Percentiles rank a stretch among this genome's conserved stretches.
These are phyloP conservation scores for Elaphurus davidianus DNA, from an alignment of 2,113 vertebrate genomes.

Conservation along the genomic window DNA sequence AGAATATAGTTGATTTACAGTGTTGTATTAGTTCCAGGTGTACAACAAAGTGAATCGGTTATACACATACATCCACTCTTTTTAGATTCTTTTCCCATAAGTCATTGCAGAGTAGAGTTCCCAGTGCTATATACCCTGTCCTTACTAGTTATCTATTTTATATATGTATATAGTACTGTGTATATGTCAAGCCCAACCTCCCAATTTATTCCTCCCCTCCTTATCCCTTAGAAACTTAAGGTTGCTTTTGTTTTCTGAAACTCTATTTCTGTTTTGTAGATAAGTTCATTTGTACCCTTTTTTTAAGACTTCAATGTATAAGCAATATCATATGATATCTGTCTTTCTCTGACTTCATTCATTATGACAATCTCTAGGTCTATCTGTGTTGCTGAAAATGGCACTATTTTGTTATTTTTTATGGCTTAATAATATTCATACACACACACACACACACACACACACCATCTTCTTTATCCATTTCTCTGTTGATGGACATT, in stretches of 20 bases:
- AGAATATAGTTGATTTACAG: neutral
- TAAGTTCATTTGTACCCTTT: neutral
- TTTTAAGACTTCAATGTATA: neutral
- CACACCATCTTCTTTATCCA: neutral
- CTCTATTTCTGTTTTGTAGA: neutral
- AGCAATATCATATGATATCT: neutral
- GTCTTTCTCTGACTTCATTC: neutral
- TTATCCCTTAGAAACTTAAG: neutral
- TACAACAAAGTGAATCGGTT: neutral
- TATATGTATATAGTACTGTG: neutral
- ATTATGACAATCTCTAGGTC: neutral
- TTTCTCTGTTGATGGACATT: no score
- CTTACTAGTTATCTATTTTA: neutral
- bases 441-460: no score
- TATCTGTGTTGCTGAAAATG: neutral
- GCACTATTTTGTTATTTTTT: neutral
- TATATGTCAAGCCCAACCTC: neutral
- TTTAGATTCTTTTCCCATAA: neutral
- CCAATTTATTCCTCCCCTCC: neutral
- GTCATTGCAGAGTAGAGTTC: neutral
- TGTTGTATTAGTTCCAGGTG: neutral
- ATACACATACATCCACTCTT: neutral
- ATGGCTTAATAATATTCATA: neutral
- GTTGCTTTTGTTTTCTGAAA: neutral
- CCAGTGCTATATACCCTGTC: neutral